These are phyloP conservation scores for Abrostola tripartita DNA, from an alignment of 2,888 invertebrate genomes.

Conservation along the genomic window DNA sequence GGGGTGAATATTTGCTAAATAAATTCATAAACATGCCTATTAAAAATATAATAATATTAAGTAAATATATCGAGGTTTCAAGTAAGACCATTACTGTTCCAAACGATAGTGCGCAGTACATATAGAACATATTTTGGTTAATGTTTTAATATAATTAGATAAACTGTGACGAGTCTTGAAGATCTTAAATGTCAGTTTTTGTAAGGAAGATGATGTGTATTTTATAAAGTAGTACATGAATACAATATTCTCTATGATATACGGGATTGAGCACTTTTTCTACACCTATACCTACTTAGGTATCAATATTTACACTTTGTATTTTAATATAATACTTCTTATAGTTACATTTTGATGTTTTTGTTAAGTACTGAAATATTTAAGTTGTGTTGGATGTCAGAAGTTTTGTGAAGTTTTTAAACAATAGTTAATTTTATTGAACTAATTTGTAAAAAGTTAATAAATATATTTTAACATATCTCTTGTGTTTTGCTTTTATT, in stretches of 20 bases:
- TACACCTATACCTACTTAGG: slow-evolving; percentile 28
- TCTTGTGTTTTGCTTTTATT: slow-evolving; percentile 17
- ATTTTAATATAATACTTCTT: slow-evolving; percentile 39
- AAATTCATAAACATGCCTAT: slow-evolving; percentile 26
- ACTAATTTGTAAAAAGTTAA: slow-evolving; percentile 83
- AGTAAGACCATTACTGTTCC: too few relatives aligned
- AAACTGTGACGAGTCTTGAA: slow-evolving; percentile 1
- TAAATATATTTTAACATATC: slow-evolving; percentile 83
- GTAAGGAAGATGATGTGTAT: background rate
- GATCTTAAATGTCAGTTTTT: slow-evolving; percentile 8
- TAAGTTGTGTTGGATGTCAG: slow-evolving; percentile 67
- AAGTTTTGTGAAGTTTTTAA: slow-evolving; percentile 70
- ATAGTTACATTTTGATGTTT: slow-evolving; percentile 56
- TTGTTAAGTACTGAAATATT: slow-evolving; percentile 71
- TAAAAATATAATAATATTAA: slow-evolving; percentile 18
- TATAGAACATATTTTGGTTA: too few relatives aligned
- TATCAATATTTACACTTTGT: slow-evolving; percentile 41
- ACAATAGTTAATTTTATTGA: slow-evolving; percentile 73
- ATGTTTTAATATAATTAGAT: background rate
- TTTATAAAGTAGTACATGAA: background rate
- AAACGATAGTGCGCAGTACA: too few relatives aligned
- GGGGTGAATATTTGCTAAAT: slow-evolving; percentile 28
- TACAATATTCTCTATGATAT: slow-evolving; percentile 9
- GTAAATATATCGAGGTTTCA: slow-evolving; percentile 18
- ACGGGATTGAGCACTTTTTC: slow-evolving; percentile 37